Evolutionary conservation across 2,113 vertebrate species (phyloP), one percentile per base, ranked within the genome.

Genomic region (Capricornis sumatraensis): DNA sequence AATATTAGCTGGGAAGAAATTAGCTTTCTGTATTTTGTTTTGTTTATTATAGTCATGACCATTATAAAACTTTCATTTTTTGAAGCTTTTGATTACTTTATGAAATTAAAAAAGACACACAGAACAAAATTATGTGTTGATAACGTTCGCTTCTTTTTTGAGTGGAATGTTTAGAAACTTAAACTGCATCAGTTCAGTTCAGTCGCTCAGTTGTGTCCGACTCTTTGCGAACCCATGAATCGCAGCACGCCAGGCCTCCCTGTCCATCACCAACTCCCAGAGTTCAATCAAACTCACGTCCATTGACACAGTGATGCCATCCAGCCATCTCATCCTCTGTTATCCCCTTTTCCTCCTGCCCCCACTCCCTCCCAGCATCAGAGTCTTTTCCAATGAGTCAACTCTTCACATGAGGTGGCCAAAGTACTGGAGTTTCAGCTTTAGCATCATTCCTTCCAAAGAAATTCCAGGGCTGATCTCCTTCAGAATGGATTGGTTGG

Each of bases 31-130:
- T 92, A 2, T 45, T 96, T 85, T 28, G 16, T 85, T 92, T 87
- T 60, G 23, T 83, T 81, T 67, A 91, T 62, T 60, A 36, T 4
- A 71, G 12, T 78, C 6, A 82, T 50, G 7, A 43, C 6, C 17
- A 21, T 79, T 86, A 87, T 4, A 89, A 95, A 89, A 52, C 8
- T 94, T 90, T 95, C 53, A 74, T 43, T 53, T 62, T 71, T 88
- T 60, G 8, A 3, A 95, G 40, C 53, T 94, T 96, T 86, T 87
- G 30, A 83, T 62, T 45, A 12, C 30, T 79, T 74, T 7, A 64
- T 71, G 55, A 76, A 55, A 71, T 76, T 85, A 6, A 33, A 83
- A 94, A 50, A 33, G 10, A 40, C 13, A 40, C 5, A 45, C 86
- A 2, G 9, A 76, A 53, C 28, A 82, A 87, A 94, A 9, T 60